Percentiles rank a stretch among this genome's conserved stretches.
These are phyloP conservation scores for Pseudomyrmex cubaensis DNA, from an alignment of 1,140 invertebrate genomes.

Conservation along the genomic window DNA sequence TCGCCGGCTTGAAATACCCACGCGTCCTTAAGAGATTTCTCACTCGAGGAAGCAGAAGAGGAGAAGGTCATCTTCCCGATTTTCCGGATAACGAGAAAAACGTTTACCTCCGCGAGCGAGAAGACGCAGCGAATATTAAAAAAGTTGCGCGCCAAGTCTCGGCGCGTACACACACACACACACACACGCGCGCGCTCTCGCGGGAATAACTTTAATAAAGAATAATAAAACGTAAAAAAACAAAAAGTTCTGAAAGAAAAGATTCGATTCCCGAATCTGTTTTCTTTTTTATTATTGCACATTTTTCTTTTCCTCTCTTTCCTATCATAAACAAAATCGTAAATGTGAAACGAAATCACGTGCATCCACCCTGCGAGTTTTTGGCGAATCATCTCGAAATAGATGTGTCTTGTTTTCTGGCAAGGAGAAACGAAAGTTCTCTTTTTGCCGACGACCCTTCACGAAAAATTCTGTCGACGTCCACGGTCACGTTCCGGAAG, in stretches of 20 bases:
- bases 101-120: constrained; percentile 32
- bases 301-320: neutral
- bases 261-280: constrained; percentile 14
- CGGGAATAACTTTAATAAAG: constrained; percentile 56
- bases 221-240: constrained; percentile 13
- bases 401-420: neutral
- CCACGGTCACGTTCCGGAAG: constrained; percentile 34
- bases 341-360: neutral
- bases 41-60: neutral
- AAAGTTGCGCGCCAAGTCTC: constrained; percentile 51
- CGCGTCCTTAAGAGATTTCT: constrained; percentile 65
- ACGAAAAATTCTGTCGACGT: constrained; percentile 18
- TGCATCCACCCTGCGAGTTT: neutral
- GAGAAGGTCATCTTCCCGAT: constrained; percentile 68
- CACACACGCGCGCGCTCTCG: neutral
- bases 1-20: constrained; percentile 59
- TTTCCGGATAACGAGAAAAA: constrained; percentile 68
- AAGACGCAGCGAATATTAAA: constrained; percentile 68
- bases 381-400: constrained; percentile 22
- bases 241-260: neutral
- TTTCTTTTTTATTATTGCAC: neutral
- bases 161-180: neutral
- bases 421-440: neutral
- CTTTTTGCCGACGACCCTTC: constrained; percentile 10
- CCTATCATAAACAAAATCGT: neutral